These are phyloP conservation scores for Lithobates pipiens DNA, from an alignment of 2,797 vertebrate genomes.

Conservation along the genomic window DNA sequence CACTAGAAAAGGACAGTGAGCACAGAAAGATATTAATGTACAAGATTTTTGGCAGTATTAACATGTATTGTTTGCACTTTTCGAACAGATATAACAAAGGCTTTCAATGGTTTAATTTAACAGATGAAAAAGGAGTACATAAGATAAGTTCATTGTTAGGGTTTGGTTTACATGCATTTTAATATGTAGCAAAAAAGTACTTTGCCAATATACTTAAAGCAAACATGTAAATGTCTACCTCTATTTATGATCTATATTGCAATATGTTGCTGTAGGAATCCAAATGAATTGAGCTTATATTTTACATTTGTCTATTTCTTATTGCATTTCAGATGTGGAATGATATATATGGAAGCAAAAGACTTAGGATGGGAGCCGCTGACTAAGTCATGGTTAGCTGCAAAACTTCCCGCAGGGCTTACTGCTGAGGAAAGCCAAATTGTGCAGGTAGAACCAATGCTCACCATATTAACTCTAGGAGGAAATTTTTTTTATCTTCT, in stretches of 20 bases:
- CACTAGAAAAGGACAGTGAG: too few relatives aligned
- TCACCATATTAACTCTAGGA: slow-evolving; percentile 41
- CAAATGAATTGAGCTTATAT: not conserved
- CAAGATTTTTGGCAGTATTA: too few relatives aligned
- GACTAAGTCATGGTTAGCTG: slow-evolving; percentile 49
- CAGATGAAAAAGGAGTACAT: too few relatives aligned
- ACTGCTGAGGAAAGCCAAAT: slow-evolving; percentile 29
- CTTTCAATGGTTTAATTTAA: too few relatives aligned
- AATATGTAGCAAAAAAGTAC: too few relatives aligned
- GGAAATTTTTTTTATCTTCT: slow-evolving; percentile 61
- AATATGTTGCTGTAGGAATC: not conserved
- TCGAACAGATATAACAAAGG: too few relatives aligned
- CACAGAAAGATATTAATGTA: too few relatives aligned
- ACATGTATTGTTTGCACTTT: too few relatives aligned
- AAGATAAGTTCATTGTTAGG: too few relatives aligned
- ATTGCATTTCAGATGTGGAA: slow-evolving; percentile 10
- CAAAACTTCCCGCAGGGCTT: slow-evolving; percentile 56
- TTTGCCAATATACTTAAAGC: too few relatives aligned
- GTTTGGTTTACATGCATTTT: too few relatives aligned
- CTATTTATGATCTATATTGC: not conserved
- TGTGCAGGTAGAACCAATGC: slow-evolving; percentile 55
- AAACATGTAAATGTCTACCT: too few relatives aligned
- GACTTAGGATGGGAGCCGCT: slow-evolving; percentile 52
- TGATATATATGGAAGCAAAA: slow-evolving; percentile 59
- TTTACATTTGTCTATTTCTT: not conserved